Evolutionary conservation across 2,888 invertebrate genomes (phyloP).

Genomic region (Automeris io): DNA sequence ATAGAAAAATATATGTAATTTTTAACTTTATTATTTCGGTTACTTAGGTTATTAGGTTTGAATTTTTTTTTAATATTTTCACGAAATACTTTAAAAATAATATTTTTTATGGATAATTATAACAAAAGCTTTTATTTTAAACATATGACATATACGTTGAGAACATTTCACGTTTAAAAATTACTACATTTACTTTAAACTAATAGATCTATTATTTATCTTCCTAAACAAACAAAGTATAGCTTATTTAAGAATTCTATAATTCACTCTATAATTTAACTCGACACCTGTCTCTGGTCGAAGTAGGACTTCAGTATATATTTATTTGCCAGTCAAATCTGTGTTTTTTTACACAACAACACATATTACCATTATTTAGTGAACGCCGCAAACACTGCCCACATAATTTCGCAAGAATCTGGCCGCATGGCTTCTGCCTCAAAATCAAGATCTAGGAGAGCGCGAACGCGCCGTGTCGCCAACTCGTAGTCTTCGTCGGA

Average conservation of each 20-base stretch:
- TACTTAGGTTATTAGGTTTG: too few relatives aligned
- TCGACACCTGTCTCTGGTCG: neutral
- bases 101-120: too few relatives aligned
- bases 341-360: neutral
- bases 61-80: too few relatives aligned
- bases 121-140: too few relatives aligned
- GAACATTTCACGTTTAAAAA: slow-evolving; percentile 3
- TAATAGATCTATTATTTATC: neutral
- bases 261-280: neutral
- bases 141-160: too few relatives aligned
- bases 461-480: slow-evolving; percentile 97
- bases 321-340: neutral
- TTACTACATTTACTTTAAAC: slow-evolving; percentile 5
- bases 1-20: too few relatives aligned
- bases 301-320: neutral
- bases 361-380: slow-evolving; percentile 86
- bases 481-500: slow-evolving; percentile 98
- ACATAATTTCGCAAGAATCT: slow-evolving; percentile 95
- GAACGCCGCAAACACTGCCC: slow-evolving; percentile 99
- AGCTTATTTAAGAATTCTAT: neutral
- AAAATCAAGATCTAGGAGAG: slow-evolving; percentile 96
- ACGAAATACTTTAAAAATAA: too few relatives aligned
- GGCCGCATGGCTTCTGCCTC: slow-evolving; percentile 96
- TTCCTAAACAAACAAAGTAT: neutral
- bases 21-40: too few relatives aligned